phyloP scores from a whole-genome alignment of 2,888 invertebrate genomes.

The Dicyrtomina minuta region DNA sequence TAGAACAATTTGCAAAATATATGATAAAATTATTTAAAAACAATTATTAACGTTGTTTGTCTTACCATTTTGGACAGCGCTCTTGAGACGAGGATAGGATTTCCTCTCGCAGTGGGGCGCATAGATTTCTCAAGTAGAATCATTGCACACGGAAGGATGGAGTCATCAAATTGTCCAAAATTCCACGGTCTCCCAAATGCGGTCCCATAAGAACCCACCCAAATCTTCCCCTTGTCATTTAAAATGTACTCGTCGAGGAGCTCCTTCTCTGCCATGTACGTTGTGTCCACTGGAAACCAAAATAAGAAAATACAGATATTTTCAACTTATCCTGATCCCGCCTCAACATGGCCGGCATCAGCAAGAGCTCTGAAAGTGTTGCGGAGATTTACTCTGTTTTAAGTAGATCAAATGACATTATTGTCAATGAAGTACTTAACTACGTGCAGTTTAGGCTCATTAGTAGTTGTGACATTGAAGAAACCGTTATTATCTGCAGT shows the following conservation, averaged over 20 bases:
- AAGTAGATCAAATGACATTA: too few species aligned
- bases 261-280: slow-evolving; percentile 70
- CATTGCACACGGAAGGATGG: slow-evolving; percentile 70
- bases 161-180: slow-evolving; percentile 77
- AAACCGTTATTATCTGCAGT: too few species aligned
- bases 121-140: slow-evolving; percentile 70
- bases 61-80: slow-evolving; percentile 70
- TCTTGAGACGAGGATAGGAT: slow-evolving; percentile 70
- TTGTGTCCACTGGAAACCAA: slow-evolving; percentile 61
- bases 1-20: too few species aligned
- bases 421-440: too few species aligned
- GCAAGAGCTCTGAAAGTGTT: too few species aligned
- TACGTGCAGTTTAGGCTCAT: too few species aligned
- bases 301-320: slow-evolving; percentile 8
- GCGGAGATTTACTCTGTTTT: too few species aligned
- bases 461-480: too few species aligned
- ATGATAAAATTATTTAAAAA: too few species aligned
- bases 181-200: slow-evolving; percentile 79
- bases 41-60: too few species aligned
- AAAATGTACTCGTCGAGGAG: slow-evolving; percentile 74
- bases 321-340: too few species aligned
- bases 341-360: too few species aligned
- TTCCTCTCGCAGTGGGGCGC: slow-evolving; percentile 65
- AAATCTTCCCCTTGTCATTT: slow-evolving; percentile 82
- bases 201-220: slow-evolving; percentile 73